Evolutionary conservation across 2,888 invertebrate genomes (phyloP).

Genomic region (Meliscaeva auricollis): DNA sequence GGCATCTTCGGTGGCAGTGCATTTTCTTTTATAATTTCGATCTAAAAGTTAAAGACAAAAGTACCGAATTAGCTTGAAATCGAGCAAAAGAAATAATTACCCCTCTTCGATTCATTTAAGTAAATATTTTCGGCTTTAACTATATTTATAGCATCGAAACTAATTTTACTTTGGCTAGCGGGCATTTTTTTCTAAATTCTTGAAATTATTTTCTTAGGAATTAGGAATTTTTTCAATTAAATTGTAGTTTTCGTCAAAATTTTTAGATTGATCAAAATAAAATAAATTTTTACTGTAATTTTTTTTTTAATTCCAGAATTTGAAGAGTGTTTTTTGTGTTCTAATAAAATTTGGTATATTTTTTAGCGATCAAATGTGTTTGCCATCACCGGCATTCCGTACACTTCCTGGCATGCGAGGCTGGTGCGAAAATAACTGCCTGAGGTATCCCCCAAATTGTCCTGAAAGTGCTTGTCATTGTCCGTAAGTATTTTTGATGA

Average conservation of each 20-base stretch:
- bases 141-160: conserved; percentile 5
- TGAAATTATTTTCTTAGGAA: neutral
- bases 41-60: conserved; percentile 1
- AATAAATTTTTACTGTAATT: neutral
- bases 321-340: conserved; percentile 17
- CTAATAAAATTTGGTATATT: conserved; percentile 24
- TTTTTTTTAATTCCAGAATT: no score
- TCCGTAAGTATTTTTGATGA: conserved; percentile 88
- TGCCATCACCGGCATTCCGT: conserved; percentile 87
- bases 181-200: conserved; percentile 49
- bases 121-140: conserved; percentile 11
- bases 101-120: neutral
- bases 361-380: conserved; percentile 91
- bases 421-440: conserved; percentile 94
- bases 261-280: conserved; percentile 7
- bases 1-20: conserved; percentile 73
- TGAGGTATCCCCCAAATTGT: conserved; percentile 94
- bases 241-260: conserved; percentile 13
- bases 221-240: neutral
- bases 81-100: neutral
- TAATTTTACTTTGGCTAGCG: conserved; percentile 41
- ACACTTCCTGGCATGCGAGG: conserved; percentile 90
- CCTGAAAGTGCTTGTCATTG: conserved; percentile 91
- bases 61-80: neutral
- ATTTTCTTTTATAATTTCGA: conserved; percentile 20